Evolutionary conservation across 2,113 vertebrate species (phyloP), one percentile per base, ranked within the genome.

Genomic region (Tyrannus savana): DNA sequence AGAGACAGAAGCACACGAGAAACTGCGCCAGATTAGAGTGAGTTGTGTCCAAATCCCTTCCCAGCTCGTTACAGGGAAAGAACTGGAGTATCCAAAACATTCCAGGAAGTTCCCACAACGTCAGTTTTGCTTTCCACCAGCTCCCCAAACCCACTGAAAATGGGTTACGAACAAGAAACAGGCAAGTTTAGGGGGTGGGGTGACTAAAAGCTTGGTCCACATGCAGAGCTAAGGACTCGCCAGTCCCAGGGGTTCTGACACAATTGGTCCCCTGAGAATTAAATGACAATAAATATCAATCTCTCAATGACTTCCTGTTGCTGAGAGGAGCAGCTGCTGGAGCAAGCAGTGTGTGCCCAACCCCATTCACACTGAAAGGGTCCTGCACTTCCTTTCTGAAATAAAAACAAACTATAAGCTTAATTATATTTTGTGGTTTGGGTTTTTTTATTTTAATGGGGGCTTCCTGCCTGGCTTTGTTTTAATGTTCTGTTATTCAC

Each of bases 1-100:
- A 18, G 98, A 99, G 89, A 84, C 90, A 7, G 98, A 99, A 75
- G 97, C 97, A 6, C 84, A 96, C 27, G 97, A 97, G n/a, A 98
- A 98, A 27, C 97, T 97, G 23, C 30, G 4, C 49, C 97, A 98
- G 13, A 97, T 98, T 50, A 96, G 96, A 82, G 98, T 98, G 72
- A 93, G 73, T 82, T 35, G 84, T 27, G 14, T 63, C 77, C 30
- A 18, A 53, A 58, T 13, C 44, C 52, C 6, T 21, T 56, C 60
- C 82, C 27, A 66, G 6, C 50, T 68, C 5, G 3, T 58, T 80
- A 0, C 10, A 69, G 35, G 19, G 49, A 62, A 68, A 88, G 25
- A 23, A 35, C 3, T 27, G 39, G 63, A 60, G 16, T 19, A 12
- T 28, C 55, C 22, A 56, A 87, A 91, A 14, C 28, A 46, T 50